Percentiles rank a stretch among this genome's conserved stretches.
Evolutionary conservation across 2,113 vertebrate genomes (phyloP).

Genomic region (Etheostoma spectabile): DNA sequence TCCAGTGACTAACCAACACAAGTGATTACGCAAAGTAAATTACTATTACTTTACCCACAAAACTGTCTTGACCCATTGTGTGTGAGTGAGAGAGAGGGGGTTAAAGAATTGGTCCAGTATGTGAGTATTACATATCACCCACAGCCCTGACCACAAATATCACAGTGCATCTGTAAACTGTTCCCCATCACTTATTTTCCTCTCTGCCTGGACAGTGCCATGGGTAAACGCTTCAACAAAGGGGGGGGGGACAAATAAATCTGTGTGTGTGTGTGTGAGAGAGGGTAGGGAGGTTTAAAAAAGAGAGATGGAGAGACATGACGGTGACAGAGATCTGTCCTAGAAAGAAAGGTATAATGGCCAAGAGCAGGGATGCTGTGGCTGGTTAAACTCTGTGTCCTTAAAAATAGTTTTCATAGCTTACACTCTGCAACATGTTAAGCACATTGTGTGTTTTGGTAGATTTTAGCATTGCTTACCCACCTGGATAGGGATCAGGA

Average conservation of each 20-base stretch:
- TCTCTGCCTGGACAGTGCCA: slow-evolving; percentile 30
- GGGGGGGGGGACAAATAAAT: slow-evolving; percentile 34
- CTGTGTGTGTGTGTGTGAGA: slow-evolving; percentile 29
- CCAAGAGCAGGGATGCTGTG: slow-evolving; percentile 17
- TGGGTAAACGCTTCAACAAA: not conserved
- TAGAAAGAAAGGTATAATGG: slow-evolving; percentile 14
- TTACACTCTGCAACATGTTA: not conserved
- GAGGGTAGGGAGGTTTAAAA: not conserved
- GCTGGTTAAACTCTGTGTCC: not conserved
- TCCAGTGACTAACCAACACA: slow-evolving; percentile 12
- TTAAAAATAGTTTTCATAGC: not conserved
- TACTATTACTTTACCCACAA: not conserved
- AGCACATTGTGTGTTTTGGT: not conserved
- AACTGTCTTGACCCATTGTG: slow-evolving; percentile 30
- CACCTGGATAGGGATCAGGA: not conserved
- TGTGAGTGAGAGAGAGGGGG: not conserved
- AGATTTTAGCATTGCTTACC: not conserved
- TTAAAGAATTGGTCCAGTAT: slow-evolving; percentile 67
- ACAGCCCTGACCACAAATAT: slow-evolving; percentile 72
- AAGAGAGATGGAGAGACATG: not conserved
- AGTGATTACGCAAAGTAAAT: slow-evolving; percentile 33
- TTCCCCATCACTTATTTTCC: slow-evolving; percentile 53
- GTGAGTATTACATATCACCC: slow-evolving; percentile 54
- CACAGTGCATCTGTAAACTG: slow-evolving; percentile 62
- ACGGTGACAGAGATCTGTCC: slow-evolving; percentile 15